Base-by-base conservation (phyloP, 2,888 invertebrate species). In the Parochlus steinenii region DNA sequence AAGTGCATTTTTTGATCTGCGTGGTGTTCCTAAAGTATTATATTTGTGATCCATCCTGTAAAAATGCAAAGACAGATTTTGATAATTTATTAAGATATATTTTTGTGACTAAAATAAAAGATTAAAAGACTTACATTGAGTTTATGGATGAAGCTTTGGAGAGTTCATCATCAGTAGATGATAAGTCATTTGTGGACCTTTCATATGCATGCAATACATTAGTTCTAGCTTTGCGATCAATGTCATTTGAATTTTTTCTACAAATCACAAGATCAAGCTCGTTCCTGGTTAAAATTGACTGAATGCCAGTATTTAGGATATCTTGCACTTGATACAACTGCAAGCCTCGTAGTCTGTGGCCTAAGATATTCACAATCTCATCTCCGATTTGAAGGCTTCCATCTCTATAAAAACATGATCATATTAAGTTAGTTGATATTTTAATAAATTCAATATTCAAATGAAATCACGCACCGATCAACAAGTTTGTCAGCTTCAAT, bases 331-430 rank as follows among this genome's bases (percentile, higher is more conserved):
- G 71, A 2, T 67, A 54, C 70, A 72, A 71, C 18, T 65, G 67
- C 12, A 78, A 56, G 31, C 74, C 74, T 5, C 72, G 65, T 31
- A 81, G 61, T 44, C 74, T 61, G 41, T 68, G 65, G 8, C 78
- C 78, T 48, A 79, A 78, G 5, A 78, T 75, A 43, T 75, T 74
- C 17, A 79, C 62, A 17, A 80, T 65, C 50, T 78, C 74, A 49
- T 80, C 79, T 10, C 77, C 77, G 20, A 74, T 65, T 36, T 65
- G 63, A 36, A 80, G 54, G 2, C 70, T 64, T 2, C 74, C 74
- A 47, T 76, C 74, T 45, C 72, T 70, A 56, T 37, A 57, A 61
- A 47, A 35, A 33, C 29, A 43, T 23, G 17, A 33, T 39, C 15
- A 33, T 15, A 28, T 17, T 16, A 12, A 11, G 12, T 37, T 15